phyloP scores from a whole-genome alignment of 92 coral and sea anemone species.

The Palythoa caribaeorum region DNA sequence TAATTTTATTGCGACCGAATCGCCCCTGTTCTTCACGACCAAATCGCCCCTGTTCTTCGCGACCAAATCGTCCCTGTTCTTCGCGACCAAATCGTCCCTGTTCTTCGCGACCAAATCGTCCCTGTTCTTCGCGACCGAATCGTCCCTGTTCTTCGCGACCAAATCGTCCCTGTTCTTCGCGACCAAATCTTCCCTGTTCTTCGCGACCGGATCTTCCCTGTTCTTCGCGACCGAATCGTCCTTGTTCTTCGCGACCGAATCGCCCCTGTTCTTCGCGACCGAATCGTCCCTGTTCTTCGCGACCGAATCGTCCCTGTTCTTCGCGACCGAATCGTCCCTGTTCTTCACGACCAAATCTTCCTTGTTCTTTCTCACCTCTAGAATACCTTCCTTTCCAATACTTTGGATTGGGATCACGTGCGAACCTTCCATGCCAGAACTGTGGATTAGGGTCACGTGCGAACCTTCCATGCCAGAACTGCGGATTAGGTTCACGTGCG shows the following conservation, averaged over 20 bases:
- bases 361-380: not conserved
- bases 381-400: too few relatives aligned
- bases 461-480: conserved; percentile 21
- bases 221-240: conserved; percentile 26
- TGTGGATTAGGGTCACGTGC: too few relatives aligned
- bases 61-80: conserved; percentile 45
- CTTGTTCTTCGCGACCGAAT: conserved; percentile 14
- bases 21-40: conserved; percentile 47
- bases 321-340: conserved; percentile 17
- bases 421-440: too few relatives aligned
- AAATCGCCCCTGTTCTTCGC: conserved; percentile 38
- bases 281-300: conserved; percentile 17
- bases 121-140: conserved; percentile 32
- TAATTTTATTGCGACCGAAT: conserved; percentile 34
- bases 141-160: conserved; percentile 39
- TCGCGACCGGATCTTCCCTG: conserved; percentile 26
- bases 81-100: conserved; percentile 43
- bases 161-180: conserved; percentile 36
- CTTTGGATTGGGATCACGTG: too few relatives aligned
- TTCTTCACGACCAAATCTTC: conserved; percentile 1
- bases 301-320: conserved; percentile 13
- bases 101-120: conserved; percentile 23
- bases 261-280: conserved; percentile 22
- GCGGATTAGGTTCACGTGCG: conserved; percentile 10
- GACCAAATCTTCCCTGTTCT: conserved; percentile 27